Percentiles rank a stretch among this genome's conserved stretches.
phyloP scores from a whole-genome alignment of 2,797 vertebrate species.

The Coluber constrictor region DNA sequence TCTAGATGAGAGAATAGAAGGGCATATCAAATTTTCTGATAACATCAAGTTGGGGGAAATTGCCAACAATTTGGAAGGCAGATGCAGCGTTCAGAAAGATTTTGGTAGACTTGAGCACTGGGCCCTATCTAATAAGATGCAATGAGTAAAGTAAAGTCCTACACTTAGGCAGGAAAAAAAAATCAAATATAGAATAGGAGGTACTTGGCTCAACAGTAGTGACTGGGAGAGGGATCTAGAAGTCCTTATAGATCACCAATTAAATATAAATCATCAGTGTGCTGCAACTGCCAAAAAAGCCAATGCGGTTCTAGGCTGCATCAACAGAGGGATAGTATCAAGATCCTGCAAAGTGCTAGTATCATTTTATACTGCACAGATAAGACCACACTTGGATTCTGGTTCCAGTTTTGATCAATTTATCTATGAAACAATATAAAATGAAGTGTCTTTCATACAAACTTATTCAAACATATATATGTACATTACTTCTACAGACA shows the following conservation, averaged over 20 bases:
- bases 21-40: not conserved
- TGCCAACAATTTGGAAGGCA: not conserved
- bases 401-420: not conserved
- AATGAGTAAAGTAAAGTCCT: not conserved
- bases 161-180: not conserved
- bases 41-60: not conserved
- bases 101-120: not conserved
- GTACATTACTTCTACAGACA: not conserved
- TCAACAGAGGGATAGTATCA: not conserved
- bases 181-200: not conserved
- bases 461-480: not conserved
- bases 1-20: not conserved
- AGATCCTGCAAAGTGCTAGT: not conserved
- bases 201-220: not conserved
- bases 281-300: not conserved
- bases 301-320: not conserved
- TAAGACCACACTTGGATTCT: not conserved
- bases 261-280: not conserved
- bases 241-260: not conserved
- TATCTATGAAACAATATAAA: conserved; percentile 47
- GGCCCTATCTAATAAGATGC: not conserved
- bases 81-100: not conserved
- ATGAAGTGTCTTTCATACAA: conserved; percentile 68
- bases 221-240: not conserved
- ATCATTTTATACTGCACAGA: not conserved